These are phyloP conservation scores for Bombylius discolor DNA, from an alignment of 2,888 invertebrate genomes.

Conservation along the genomic window DNA sequence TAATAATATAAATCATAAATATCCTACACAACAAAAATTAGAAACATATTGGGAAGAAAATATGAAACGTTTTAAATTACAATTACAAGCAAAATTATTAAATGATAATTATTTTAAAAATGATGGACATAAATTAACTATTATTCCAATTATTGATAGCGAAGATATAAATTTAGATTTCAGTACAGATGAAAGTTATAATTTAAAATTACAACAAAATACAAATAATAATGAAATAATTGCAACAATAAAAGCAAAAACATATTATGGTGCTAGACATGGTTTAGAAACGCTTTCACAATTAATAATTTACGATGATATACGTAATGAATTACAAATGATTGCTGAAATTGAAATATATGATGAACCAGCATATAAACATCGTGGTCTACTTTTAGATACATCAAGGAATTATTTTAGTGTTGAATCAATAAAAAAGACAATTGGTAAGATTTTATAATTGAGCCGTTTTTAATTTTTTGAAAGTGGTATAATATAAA, in stretches of 20 bases:
- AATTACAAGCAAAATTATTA: slow-evolving; percentile 5
- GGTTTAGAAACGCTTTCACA: slow-evolving; percentile 44
- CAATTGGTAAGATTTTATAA: slow-evolving; percentile 43
- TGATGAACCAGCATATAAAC: slow-evolving; percentile 75
- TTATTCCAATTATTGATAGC: slow-evolving; percentile 30
- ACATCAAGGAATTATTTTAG: slow-evolving; percentile 79
- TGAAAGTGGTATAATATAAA: too few relatives aligned
- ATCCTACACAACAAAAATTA: slow-evolving; percentile 21
- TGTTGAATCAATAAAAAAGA: slow-evolving; percentile 55
- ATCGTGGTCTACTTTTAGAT: slow-evolving; percentile 80
- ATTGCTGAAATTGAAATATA: slow-evolving; percentile 47
- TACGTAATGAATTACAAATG: slow-evolving; percentile 40
- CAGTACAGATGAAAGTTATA: slow-evolving; percentile 44
- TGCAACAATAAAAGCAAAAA: slow-evolving; percentile 40
- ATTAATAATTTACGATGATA: slow-evolving; percentile 33
- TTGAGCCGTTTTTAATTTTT: too few relatives aligned
- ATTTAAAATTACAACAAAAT: slow-evolving; percentile 23
- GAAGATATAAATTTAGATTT: slow-evolving; percentile 32
- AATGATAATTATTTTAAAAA: slow-evolving; percentile 15
- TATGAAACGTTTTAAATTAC: slow-evolving; percentile 33
- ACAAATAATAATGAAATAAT: slow-evolving; percentile 32
- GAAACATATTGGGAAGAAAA: slow-evolving; percentile 25
- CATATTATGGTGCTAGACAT: slow-evolving; percentile 50
- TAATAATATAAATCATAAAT: slow-evolving; percentile 27
- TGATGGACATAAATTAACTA: slow-evolving; percentile 35